phyloP scores from a whole-genome alignment of 1,140 invertebrate genomes.

The Babylonia areolata region DNA sequence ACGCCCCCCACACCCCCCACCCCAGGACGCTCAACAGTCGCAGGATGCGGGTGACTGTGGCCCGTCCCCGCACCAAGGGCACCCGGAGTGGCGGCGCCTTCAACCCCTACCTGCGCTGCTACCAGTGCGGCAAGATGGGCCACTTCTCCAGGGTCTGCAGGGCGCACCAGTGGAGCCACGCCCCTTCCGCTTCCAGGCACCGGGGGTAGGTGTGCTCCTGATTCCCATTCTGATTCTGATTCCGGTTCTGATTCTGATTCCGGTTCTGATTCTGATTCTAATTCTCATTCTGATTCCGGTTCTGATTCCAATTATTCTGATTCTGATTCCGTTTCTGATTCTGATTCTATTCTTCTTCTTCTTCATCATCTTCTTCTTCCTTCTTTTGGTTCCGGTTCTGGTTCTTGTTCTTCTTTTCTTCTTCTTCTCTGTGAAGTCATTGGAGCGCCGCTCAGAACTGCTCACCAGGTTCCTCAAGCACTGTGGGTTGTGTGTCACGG shows the following conservation, averaged over 20 bases:
- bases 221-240: too few species aligned
- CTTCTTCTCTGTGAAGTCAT: too few species aligned
- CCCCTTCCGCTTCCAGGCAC: background rate
- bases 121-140: slow-evolving; percentile 74
- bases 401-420: too few species aligned
- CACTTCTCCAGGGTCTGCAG: slow-evolving; percentile 74
- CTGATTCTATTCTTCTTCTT: too few species aligned
- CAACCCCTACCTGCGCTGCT: slow-evolving; percentile 73
- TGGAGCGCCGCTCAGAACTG: too few species aligned
- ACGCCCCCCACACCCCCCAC: too few species aligned
- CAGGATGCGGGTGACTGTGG: slow-evolving; percentile 70
- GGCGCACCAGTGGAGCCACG: slow-evolving; percentile 28
- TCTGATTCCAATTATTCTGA: background rate
- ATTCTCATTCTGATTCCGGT: background rate
- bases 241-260: background rate
- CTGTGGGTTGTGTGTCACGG: too few species aligned
- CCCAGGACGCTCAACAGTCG: slow-evolving; percentile 41
- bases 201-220: too few species aligned
- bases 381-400: too few species aligned
- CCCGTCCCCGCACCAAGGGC: slow-evolving; percentile 70
- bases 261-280: background rate
- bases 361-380: too few species aligned
- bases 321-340: too few species aligned
- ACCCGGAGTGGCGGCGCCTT: slow-evolving; percentile 59
- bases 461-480: too few species aligned